Percentiles rank a stretch among this genome's conserved stretches.
phyloP scores from a whole-genome alignment of 2,797 vertebrate species.

The Loriculus beryllinus region DNA sequence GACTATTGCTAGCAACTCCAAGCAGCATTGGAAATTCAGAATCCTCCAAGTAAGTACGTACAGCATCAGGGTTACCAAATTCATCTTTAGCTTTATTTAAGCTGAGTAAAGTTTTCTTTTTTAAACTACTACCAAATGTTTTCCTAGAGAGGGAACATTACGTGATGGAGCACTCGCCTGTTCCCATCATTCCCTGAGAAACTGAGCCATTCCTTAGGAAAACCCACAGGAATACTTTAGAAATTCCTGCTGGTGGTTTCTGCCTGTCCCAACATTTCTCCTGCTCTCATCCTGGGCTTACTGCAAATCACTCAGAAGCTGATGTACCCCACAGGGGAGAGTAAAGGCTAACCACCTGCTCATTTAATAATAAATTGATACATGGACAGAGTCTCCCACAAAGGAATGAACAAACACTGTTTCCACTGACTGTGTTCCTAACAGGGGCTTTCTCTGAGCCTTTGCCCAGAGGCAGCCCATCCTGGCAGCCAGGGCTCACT shows the following conservation, averaged over 20 bases:
- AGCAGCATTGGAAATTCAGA: neutral
- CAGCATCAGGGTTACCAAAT: neutral
- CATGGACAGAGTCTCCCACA: neutral
- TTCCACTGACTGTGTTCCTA: neutral
- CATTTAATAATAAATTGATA: neutral
- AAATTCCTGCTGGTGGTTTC: neutral
- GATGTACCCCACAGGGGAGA: neutral
- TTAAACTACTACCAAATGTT: conserved; percentile 54
- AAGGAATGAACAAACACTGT: neutral
- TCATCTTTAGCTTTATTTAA: conserved; percentile 20
- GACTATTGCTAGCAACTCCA: neutral
- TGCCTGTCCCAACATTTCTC: neutral
- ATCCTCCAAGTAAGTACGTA: neutral
- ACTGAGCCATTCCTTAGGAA: neutral
- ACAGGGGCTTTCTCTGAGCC: neutral
- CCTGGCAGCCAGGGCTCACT: neutral
- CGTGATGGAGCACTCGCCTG: neutral
- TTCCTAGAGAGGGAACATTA: conserved; percentile 55
- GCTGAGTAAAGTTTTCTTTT: conserved; percentile 28
- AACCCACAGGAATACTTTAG: conserved; percentile 49
- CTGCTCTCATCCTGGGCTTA: neutral
- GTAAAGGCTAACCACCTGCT: neutral
- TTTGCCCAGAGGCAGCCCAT: neutral
- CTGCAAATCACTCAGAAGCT: neutral
- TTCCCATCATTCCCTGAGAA: conserved; percentile 33